Evolutionary conservation across 2,888 invertebrate genomes (phyloP).

Genomic region (Hemicrepidius hirtus): DNA sequence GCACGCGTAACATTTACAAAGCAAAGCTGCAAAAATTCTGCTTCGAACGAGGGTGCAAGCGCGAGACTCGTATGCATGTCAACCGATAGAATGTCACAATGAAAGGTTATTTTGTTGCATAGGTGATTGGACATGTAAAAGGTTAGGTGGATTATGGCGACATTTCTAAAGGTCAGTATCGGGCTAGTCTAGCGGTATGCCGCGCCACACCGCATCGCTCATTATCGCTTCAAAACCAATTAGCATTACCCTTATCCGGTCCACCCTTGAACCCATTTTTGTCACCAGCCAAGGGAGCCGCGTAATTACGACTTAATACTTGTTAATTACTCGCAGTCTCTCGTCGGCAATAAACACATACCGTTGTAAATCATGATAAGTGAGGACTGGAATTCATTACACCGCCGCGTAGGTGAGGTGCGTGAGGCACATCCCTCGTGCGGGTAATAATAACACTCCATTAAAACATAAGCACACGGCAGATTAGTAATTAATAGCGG

Average conservation of each 20-base stretch:
- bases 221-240: constrained; percentile 55
- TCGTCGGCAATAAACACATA: constrained; percentile 63
- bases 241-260: constrained; percentile 51
- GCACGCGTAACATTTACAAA: constrained; percentile 54
- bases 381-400: constrained; percentile 58
- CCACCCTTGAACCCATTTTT: constrained; percentile 52
- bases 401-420: constrained; percentile 55
- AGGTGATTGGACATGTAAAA: constrained; percentile 64
- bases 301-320: constrained; percentile 64
- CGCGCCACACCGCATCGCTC: constrained; percentile 51
- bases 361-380: constrained; percentile 62
- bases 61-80: constrained; percentile 33
- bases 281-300: constrained; percentile 55
- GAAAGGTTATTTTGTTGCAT: constrained; percentile 63
- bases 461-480: constrained; percentile 65
- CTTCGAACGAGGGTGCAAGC: constrained; percentile 35
- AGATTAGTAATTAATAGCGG: constrained; percentile 66
- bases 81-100: constrained; percentile 60
- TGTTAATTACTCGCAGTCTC: constrained; percentile 63
- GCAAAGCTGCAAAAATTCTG: constrained; percentile 44
- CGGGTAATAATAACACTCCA: constrained; percentile 65
- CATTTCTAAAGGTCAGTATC: constrained; percentile 61
- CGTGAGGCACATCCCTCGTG: constrained; percentile 60
- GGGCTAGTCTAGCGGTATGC: constrained; percentile 42
- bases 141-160: constrained; percentile 58